Conservation (phyloP, 2,797 vertebrate species). For the Myoxocephalus aenaeus region DNA sequence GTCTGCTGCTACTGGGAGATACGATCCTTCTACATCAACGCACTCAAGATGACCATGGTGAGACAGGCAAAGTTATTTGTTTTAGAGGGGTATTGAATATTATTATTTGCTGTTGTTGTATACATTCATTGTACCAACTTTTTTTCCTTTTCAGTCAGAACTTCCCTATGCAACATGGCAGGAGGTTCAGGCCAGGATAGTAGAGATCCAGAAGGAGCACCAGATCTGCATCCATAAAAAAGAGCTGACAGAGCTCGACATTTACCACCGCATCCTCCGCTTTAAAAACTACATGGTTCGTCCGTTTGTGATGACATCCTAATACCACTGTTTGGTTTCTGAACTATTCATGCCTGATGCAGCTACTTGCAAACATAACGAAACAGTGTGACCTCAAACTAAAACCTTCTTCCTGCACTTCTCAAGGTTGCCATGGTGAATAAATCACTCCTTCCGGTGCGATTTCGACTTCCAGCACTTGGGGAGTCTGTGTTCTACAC, state of each 20-base stretch:
- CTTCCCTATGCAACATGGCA: constrained; percentile 98
- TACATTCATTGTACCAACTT: not conserved
- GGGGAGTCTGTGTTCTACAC: constrained; percentile 94
- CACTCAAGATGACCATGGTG: constrained; percentile 96
- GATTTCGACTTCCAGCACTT: constrained; percentile 89
- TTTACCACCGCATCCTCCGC: constrained; percentile 97
- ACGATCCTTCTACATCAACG: constrained; percentile 95
- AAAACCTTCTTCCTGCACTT: constrained; percentile 28
- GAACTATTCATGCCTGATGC: not conserved
- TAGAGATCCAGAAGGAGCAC: constrained; percentile 99
- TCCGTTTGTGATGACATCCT: not conserved
- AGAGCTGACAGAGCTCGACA: constrained; percentile 94
- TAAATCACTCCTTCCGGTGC: constrained; percentile 95
- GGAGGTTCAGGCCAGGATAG: constrained; percentile 96
- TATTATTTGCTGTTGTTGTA: not conserved
- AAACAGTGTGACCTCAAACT: not conserved
- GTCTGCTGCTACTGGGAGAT: constrained; percentile 99
- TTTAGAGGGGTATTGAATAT: not conserved
- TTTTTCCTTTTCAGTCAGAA: constrained; percentile 80
- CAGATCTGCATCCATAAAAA: constrained; percentile 99
- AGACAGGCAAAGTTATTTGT: constrained; percentile 47
- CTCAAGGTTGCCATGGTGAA: constrained; percentile 93
- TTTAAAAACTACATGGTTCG: constrained; percentile 99
- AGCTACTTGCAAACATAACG: not conserved
- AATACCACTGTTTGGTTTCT: not conserved